These are phyloP conservation scores for Amphilophus citrinellus DNA, from an alignment of 2,113 vertebrate species.

Conservation along the genomic window DNA sequence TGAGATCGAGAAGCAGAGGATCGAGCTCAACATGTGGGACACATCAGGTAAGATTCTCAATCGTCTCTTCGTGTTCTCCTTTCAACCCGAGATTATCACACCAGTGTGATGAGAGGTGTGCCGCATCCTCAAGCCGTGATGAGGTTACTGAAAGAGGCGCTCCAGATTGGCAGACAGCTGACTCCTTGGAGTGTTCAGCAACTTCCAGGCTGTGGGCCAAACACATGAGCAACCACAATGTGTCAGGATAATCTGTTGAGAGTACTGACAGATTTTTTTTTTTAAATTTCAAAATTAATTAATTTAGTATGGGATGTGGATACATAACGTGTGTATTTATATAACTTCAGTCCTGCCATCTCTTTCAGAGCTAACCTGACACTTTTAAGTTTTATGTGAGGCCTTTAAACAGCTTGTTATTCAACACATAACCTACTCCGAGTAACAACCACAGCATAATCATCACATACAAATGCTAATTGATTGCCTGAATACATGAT, in stretches of 20 bases:
- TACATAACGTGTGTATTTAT: background rate
- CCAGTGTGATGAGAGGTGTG: background rate
- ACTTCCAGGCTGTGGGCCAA: constrained; percentile 31
- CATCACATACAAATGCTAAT: background rate
- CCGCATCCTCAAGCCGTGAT: background rate
- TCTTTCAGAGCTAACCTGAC: background rate
- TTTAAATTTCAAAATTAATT: background rate
- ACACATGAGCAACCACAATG: constrained; percentile 16
- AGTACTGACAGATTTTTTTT: background rate
- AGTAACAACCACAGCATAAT: constrained; percentile 1
- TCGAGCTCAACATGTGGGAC: constrained; percentile 97
- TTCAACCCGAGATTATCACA: constrained; percentile 3
- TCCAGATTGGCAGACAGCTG: constrained; percentile 14
- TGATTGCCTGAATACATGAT: background rate
- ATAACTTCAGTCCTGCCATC: constrained; percentile 7
- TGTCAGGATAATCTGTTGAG: constrained; percentile 1
- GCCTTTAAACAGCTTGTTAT: constrained; percentile 24
- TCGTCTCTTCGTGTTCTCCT: background rate
- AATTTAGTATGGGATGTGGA: background rate
- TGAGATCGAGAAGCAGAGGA: constrained; percentile 93
- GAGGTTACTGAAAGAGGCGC: background rate
- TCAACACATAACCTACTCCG: background rate
- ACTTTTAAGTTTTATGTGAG: constrained; percentile 5
- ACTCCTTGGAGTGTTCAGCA: constrained; percentile 10
- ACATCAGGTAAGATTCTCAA: constrained; percentile 86